phyloP scores from a whole-genome alignment of 2,797 vertebrate genomes.

The Gymnodraco acuticeps region DNA sequence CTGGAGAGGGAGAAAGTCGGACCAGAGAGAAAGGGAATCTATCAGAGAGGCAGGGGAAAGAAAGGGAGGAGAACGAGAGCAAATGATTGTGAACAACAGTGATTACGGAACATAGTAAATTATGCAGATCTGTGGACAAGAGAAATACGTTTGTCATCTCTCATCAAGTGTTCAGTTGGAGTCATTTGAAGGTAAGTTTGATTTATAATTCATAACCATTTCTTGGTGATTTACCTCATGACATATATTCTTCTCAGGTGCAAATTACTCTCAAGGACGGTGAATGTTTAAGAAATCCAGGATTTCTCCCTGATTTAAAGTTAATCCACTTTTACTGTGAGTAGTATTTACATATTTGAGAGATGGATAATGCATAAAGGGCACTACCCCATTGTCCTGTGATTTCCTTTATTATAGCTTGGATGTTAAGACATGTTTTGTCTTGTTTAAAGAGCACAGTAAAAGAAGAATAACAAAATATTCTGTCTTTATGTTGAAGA shows the following conservation, averaged over 20 bases:
- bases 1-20: conserved; percentile 26
- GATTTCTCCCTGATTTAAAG: conserved; percentile 6
- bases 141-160: conserved; percentile 18
- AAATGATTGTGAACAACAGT: conserved; percentile 20
- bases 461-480: not conserved
- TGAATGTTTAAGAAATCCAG: not conserved
- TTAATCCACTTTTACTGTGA: conserved; percentile 21
- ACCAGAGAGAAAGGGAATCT: conserved; percentile 34
- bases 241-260: conserved; percentile 10
- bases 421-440: not conserved
- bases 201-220: conserved; percentile 43
- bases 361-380: not conserved
- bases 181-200: conserved; percentile 49
- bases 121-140: conserved; percentile 20
- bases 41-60: conserved; percentile 15
- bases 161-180: conserved; percentile 16
- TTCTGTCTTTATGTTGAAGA: not conserved
- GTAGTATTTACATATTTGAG: not conserved
- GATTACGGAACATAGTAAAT: conserved; percentile 31
- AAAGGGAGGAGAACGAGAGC: conserved; percentile 12
- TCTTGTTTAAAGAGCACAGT: not conserved
- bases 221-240: conserved; percentile 4
- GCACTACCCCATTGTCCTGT: not conserved
- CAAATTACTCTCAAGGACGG: conserved; percentile 11
- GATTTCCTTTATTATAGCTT: not conserved